Conservation (phyloP, 1,140 invertebrate species). For the Drosophila lowei region DNA sequence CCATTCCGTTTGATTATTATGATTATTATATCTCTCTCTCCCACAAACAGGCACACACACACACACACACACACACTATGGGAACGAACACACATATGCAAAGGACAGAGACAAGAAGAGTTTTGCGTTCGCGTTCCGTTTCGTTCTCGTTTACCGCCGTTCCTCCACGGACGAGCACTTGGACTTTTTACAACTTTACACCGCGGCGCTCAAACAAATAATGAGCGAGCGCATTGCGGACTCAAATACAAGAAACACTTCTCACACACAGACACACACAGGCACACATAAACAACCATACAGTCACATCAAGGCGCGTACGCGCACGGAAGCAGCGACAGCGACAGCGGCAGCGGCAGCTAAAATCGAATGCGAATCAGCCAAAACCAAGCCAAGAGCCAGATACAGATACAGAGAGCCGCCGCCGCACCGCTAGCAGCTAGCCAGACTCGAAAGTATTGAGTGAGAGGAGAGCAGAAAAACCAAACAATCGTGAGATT, state of each 20-base stretch:
- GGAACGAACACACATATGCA: not conserved
- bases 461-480: constrained; percentile 62
- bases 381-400: constrained; percentile 43
- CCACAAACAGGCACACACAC: constrained; percentile 22
- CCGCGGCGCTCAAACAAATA: constrained; percentile 83
- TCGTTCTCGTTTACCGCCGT: constrained; percentile 28
- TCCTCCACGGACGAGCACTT: constrained; percentile 58
- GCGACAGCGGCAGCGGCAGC: constrained; percentile 55
- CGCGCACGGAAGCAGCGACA: constrained; percentile 53
- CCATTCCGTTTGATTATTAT: constrained; percentile 78
- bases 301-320: constrained; percentile 55
- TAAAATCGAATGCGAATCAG: constrained; percentile 80
- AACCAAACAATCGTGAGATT: constrained; percentile 82
- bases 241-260: constrained; percentile 79
- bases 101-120: constrained; percentile 7
- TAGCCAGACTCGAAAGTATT: constrained; percentile 41
- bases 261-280: constrained; percentile 61
- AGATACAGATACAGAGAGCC: constrained; percentile 58
- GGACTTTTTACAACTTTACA: constrained; percentile 83
- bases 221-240: constrained; percentile 82
- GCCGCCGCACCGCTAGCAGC: constrained; percentile 11
- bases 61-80: constrained; percentile 23
- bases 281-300: constrained; percentile 23
- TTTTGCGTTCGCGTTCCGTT: constrained; percentile 34
- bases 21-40: constrained; percentile 49